These are phyloP conservation scores for Gallinago media DNA, from an alignment of 2,113 vertebrate species.

Conservation along the genomic window DNA sequence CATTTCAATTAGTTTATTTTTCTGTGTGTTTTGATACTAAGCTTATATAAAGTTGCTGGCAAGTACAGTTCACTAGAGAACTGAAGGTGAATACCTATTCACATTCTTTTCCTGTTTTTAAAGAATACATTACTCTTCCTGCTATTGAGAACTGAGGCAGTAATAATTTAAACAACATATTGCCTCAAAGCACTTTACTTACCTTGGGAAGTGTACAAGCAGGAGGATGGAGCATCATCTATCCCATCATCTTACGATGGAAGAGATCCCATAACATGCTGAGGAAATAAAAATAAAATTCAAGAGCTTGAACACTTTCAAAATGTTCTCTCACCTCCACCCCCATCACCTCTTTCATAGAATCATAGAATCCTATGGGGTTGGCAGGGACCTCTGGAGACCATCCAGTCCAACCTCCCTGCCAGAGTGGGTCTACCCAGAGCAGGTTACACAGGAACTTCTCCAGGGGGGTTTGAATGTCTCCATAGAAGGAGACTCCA, in stretches of 20 bases:
- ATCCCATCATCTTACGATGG: background rate
- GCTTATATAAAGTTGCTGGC: background rate
- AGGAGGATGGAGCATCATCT: background rate
- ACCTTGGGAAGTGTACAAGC: background rate
- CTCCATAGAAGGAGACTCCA: no score
- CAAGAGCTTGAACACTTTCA: slow-evolving; percentile 22
- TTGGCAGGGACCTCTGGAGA: no score
- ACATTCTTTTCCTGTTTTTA: background rate
- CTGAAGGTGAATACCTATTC: background rate
- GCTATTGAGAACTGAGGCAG: background rate
- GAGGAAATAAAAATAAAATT: slow-evolving; percentile 48
- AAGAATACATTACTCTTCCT: background rate
- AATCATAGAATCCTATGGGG: no score
- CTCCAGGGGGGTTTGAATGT: no score
- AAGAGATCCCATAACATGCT: background rate
- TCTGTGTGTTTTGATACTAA: background rate
- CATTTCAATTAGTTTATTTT: background rate
- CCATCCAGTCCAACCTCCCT: no score
- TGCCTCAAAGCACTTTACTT: background rate
- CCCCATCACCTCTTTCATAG: background rate
- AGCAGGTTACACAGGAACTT: no score
- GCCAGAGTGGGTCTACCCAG: no score
- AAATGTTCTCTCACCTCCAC: slow-evolving; percentile 15
- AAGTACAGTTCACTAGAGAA: background rate
- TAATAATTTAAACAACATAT: background rate